These are phyloP conservation scores for Diadromus collaris DNA, from an alignment of 2,888 invertebrate species.

Conservation along the genomic window DNA sequence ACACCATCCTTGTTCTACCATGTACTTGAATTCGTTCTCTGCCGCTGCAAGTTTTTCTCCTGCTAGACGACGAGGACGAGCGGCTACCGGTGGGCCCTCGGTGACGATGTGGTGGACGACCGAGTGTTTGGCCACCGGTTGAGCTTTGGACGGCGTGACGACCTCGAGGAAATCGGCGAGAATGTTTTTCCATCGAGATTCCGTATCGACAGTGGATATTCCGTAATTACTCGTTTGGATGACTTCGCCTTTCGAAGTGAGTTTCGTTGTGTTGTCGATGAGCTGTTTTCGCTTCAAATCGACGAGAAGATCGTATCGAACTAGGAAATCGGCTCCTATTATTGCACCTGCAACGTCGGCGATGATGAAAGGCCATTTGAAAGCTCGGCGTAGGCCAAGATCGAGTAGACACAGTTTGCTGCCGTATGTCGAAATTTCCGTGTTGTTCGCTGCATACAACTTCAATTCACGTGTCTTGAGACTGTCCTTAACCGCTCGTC, in stretches of 20 bases:
- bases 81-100: slow-evolving; percentile 71
- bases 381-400: slow-evolving; percentile 39
- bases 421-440: slow-evolving; percentile 47
- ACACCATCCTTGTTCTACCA: slow-evolving; percentile 73
- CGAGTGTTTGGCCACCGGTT: slow-evolving; percentile 38
- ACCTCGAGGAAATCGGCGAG: slow-evolving; percentile 29
- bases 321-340: slow-evolving; percentile 58
- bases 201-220: neutral
- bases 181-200: neutral
- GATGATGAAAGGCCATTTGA: slow-evolving; percentile 56
- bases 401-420: slow-evolving; percentile 32
- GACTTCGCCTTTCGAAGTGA: slow-evolving; percentile 15
- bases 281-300: slow-evolving; percentile 42
- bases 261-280: slow-evolving; percentile 25
- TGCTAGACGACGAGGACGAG: slow-evolving; percentile 70
- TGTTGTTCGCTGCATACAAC: slow-evolving; percentile 50
- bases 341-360: slow-evolving; percentile 48
- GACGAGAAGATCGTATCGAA: slow-evolving; percentile 43
- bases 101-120: slow-evolving; percentile 72
- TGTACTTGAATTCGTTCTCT: slow-evolving; percentile 69
- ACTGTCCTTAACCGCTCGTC: neutral
- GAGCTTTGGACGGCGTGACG: slow-evolving; percentile 27
- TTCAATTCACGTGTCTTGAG: neutral
- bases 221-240: neutral
- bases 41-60: slow-evolving; percentile 68